A percentile compares a stretch with the other conserved stretches of the same genome.
These are phyloP conservation scores for Ammospiza nelsoni DNA, from an alignment of 2,113 vertebrate species.

Conservation along the genomic window DNA sequence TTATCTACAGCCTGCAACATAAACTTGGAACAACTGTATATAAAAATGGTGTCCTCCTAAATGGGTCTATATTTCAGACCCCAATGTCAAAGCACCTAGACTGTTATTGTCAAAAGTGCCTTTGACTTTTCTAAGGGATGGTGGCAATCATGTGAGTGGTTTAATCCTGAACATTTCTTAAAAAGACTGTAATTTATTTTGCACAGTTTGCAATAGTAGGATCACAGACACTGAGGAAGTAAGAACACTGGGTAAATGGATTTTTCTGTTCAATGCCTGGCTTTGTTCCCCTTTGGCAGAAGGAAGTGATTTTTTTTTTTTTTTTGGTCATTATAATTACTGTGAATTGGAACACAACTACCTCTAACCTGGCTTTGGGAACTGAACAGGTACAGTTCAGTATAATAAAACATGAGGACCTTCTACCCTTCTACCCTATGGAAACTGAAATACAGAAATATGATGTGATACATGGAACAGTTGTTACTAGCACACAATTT, in stretches of 20 bases:
- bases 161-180: not conserved
- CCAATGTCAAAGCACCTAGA: not conserved
- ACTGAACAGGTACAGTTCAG: conserved; percentile 5
- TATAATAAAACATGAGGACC: conserved; percentile 1
- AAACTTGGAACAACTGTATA: not conserved
- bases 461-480: conserved; percentile 18
- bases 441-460: conserved; percentile 47
- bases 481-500: not conserved
- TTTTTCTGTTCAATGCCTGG: conserved; percentile 20
- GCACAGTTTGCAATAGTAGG: not conserved
- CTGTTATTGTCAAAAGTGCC: not conserved
- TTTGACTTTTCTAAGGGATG: not conserved
- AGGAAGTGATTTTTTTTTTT: not conserved
- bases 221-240: not conserved
- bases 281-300: not conserved
- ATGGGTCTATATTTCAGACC: not conserved
- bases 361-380: conserved; percentile 1
- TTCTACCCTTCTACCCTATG: not conserved
- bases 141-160: not conserved
- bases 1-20: not conserved
- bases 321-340: not conserved
- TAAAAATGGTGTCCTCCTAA: not conserved
- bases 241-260: not conserved
- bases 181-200: not conserved
- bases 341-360: conserved; percentile 9